phyloP scores from a whole-genome alignment of 2,797 vertebrate species.

The Micromesistius poutassou region DNA sequence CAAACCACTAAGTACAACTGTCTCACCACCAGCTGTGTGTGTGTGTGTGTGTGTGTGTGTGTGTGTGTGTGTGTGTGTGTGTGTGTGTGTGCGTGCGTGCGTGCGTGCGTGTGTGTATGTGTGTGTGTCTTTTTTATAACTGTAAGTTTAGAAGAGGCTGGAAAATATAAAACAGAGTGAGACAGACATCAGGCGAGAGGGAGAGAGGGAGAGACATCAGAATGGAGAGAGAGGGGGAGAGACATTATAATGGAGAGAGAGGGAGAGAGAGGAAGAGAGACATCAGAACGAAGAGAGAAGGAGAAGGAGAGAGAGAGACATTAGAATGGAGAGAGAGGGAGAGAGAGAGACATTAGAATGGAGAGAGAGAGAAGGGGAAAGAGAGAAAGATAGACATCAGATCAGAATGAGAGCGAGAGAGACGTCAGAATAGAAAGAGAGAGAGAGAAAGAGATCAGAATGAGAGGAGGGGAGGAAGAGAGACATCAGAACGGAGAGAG shows the following conservation, averaged over 20 bases:
- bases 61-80: constrained; percentile 12
- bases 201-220: background rate
- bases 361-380: background rate
- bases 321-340: background rate
- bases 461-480: no score
- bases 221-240: no score
- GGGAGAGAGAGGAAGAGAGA: no score
- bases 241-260: background rate
- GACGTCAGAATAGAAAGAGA: no score
- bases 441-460: no score
- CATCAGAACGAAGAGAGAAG: background rate
- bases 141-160: background rate
- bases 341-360: background rate
- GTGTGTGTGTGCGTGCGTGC: constrained; percentile 8
- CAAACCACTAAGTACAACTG: constrained; percentile 9
- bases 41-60: constrained; percentile 4
- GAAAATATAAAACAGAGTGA: background rate
- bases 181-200: background rate
- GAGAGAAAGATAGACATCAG: background rate
- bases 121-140: background rate
- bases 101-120: constrained; percentile 9
- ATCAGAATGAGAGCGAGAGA: no score
- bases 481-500: no score
- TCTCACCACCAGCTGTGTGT: constrained; percentile 1
- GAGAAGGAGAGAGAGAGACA: background rate